These are phyloP conservation scores for Anthonomus grandis DNA, from an alignment of 1,140 invertebrate genomes.

Conservation along the genomic window DNA sequence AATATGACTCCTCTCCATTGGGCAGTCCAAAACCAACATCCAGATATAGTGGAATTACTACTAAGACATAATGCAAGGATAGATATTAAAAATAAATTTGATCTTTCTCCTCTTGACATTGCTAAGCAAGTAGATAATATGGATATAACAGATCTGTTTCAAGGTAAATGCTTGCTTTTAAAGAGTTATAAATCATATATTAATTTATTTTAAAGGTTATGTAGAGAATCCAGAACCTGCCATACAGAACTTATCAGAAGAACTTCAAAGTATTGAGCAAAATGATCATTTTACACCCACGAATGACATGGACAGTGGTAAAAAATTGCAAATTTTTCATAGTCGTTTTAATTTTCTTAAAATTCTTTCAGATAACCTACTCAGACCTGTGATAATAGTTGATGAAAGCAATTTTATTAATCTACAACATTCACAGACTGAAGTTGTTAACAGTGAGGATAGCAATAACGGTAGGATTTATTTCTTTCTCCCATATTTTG, in stretches of 20 bases:
- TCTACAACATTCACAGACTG: too few species aligned
- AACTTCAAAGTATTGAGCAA: conserved; percentile 35
- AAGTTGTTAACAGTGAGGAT: too few species aligned
- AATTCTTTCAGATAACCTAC: too few species aligned
- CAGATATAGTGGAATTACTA: conserved; percentile 65
- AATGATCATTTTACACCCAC: conserved; percentile 45
- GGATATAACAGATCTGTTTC: conserved; percentile 62
- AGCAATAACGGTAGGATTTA: too few species aligned
- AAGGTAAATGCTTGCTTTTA: conserved; percentile 22
- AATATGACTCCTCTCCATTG: conserved; percentile 94
- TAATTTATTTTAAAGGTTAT: conserved; percentile 10
- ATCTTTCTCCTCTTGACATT: conserved; percentile 76
- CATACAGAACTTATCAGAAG: conserved; percentile 46
- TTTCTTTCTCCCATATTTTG: too few species aligned
- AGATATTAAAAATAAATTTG: conserved; percentile 73
- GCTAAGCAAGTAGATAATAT: conserved; percentile 62
- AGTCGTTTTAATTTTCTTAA: too few species aligned
- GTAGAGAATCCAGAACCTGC: conserved; percentile 41
- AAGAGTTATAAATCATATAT: neutral
- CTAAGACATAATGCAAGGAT: conserved; percentile 71
- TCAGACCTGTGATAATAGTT: too few species aligned
- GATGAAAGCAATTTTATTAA: too few species aligned
- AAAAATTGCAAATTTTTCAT: too few species aligned
- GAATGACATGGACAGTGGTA: too few species aligned
- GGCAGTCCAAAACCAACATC: conserved; percentile 83